These are phyloP conservation scores for Chiroxiphia lanceolata DNA, from an alignment of 2,797 vertebrate genomes.

Conservation along the genomic window DNA sequence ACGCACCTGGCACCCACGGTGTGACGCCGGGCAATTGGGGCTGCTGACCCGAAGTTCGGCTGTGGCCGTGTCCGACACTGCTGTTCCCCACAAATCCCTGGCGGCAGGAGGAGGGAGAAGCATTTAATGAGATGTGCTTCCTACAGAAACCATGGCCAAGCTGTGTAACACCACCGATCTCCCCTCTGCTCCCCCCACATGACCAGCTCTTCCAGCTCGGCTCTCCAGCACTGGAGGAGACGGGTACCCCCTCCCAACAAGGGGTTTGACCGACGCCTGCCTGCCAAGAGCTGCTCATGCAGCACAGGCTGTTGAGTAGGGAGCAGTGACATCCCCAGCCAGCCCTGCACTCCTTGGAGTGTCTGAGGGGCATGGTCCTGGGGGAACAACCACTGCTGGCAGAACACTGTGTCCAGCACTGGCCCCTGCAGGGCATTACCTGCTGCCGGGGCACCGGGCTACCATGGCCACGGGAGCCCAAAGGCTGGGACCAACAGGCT, in stretches of 20 bases:
- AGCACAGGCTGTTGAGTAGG: not conserved
- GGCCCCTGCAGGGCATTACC: not conserved
- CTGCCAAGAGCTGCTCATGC: not conserved
- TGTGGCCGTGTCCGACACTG: not conserved
- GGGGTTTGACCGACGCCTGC: not conserved
- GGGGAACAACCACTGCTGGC: rapidly evolving
- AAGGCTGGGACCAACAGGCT: not conserved
- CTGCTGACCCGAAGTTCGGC: not conserved
- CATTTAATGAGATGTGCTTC: not conserved
- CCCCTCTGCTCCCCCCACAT: not conserved
- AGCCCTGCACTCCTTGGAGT: not conserved
- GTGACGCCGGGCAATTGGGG: not conserved
- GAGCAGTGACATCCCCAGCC: not conserved
- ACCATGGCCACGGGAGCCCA: not conserved
- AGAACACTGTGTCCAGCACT: rapidly evolving
- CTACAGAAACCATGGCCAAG: not conserved
- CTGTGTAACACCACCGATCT: not conserved
- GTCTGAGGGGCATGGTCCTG: rapidly evolving
- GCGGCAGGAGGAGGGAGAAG: rapidly evolving
- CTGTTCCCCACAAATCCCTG: not conserved
- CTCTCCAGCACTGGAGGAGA: not conserved
- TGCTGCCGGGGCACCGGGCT: not conserved
- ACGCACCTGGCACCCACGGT: not conserved
- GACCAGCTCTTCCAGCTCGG: not conserved
- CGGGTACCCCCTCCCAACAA: not conserved